Base-by-base conservation (phyloP, 1,140 invertebrate species). In the Drosophila elegans region DNA sequence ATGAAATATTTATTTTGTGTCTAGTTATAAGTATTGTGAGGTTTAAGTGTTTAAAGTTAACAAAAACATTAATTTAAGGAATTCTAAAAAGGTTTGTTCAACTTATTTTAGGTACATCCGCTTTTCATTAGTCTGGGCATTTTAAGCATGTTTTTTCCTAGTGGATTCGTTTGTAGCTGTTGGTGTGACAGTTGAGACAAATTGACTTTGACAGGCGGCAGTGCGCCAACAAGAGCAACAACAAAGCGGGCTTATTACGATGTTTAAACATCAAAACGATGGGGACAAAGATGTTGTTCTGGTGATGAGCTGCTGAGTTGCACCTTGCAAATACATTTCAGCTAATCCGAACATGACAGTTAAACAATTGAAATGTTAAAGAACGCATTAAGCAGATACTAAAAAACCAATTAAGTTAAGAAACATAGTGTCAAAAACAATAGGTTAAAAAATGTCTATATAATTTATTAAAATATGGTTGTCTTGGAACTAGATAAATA, bases 191-290 rank as follows among this genome's bases (percentile, higher is more conserved):
- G 72, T 64, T 55, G 75, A 73, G 66, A 73, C 67, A 84, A 85
- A 84, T 80, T 56, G 77, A 74, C 68, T 80, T 80, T 78, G 81
- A 84, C 81, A 85, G 81, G 34, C 80, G 49, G 38, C 79, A 48
- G 67, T 73, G 73, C 66, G 76, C 64, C 54, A 74, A 54, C 55
- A 64, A 9, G 38, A 54, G 29, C 62, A 63, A 29, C 44, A 63
- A 25, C 57, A 68, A 74, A 51, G 29, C 12, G 12, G 48, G 48
- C 48, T 34, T 34, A 51, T 51, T 51, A 51, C 49, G 21, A 39
- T n/a, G 32, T 46, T 71, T 59, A 59, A 49, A 10, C 57, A 25
- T 49, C 16, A 68, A 48, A 34, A 73, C 34, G 36, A 41, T 54
- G 25, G 21, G 48, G 12, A 73, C 42, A 34, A 60, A 36, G 48